Evolutionary conservation across 2,113 vertebrate genomes (phyloP), one percentile per base, ranked within the genome.

Genomic region (Sorex araneus): DNA sequence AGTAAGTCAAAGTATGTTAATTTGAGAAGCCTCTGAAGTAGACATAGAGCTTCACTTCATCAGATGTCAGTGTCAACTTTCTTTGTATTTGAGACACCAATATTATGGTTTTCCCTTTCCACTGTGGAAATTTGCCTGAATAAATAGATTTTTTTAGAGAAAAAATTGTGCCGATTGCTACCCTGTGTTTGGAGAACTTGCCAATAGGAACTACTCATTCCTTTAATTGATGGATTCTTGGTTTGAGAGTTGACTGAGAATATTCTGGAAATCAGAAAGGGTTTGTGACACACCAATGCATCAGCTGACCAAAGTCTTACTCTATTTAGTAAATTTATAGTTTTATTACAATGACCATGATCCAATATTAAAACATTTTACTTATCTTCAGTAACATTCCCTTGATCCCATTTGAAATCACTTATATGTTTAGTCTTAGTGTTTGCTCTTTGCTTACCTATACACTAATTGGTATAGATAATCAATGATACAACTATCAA

Each of bases 1-100:
- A 12, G 57, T 81, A 34, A 89, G n/a, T 87, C 40, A 40, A 2
- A 57, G n/a, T 57, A 60, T 15, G 12, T 21, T 1, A 63, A 40
- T 77, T 43, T 63, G 32, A 90, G 25, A 64, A 67, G 9, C 11
- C n/a, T 19, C 67, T 87, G 16, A 74, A n/a, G 11, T 28, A 66
- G 7, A 80, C 40, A 73, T 47, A 94, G 40, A 10, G 73, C 34
- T 94, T 89, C 12, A 40, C 13, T 87, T 94, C 30, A 47, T 80
- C 27, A 15, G 10, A 1, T 91, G 9, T 74, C 13, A 63, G 0
- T 67, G 60, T 21, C 79, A 34, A 86, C 47, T 36, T 34, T 74
- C 70, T 54, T 40, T 88, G 12, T 30, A 30, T 66, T 30, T 30
- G 27, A 66, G 27, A 66, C 28, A 54, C 34, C 30, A 8, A 25